Conservation (phyloP, 35 echinoderm and acorn worm species). For the Lytechinus variegatus region DNA sequence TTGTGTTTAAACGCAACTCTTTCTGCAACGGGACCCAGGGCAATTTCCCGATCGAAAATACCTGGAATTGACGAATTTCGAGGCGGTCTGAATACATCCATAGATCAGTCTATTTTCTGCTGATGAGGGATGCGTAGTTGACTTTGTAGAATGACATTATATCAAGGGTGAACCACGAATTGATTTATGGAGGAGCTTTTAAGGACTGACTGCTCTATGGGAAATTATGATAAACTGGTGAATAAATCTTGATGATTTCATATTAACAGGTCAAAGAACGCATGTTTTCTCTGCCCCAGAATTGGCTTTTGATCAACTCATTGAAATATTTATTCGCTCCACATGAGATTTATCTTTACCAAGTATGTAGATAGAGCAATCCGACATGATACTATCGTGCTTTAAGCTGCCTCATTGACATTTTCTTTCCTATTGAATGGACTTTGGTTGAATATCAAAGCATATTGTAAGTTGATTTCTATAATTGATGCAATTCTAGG, state of each 20-base stretch:
- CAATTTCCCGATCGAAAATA: no score
- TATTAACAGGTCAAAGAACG: background rate
- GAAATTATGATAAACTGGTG: background rate
- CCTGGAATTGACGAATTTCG: no score
- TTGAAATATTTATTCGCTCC: background rate
- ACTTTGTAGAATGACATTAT: background rate
- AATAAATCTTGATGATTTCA: background rate
- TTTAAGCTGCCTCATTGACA: background rate
- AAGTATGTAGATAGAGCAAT: background rate
- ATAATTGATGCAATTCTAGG: no score
- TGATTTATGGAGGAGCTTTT: conserved; percentile 3
- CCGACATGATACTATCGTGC: background rate
- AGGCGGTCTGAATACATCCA: no score
- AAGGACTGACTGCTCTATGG: background rate
- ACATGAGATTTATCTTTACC: background rate
- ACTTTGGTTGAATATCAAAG: background rate
- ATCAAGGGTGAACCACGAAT: background rate
- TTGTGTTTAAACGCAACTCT: no score
- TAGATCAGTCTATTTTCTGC: background rate
- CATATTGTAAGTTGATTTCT: no score
- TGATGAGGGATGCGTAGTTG: background rate
- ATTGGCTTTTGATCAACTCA: background rate
- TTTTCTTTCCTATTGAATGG: background rate
- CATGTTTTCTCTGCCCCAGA: background rate
- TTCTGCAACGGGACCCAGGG: no score